Evolutionary conservation across 2,797 vertebrate genomes (phyloP).

Genomic region (Onychomys leucogaster): DNA sequence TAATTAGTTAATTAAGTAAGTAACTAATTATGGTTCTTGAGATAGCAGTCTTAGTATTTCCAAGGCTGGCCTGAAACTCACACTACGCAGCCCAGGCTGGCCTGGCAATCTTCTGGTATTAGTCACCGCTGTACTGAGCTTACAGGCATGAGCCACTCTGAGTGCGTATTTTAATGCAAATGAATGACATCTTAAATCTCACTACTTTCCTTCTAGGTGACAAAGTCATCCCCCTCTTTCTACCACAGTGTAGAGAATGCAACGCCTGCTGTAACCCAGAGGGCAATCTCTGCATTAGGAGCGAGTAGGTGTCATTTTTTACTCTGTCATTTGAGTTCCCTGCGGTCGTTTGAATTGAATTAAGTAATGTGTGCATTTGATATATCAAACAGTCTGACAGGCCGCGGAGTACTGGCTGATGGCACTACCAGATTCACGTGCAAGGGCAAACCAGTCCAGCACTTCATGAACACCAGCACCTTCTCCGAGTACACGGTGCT

Average conservation of each 20-base stretch:
- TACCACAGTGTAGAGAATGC: constrained; percentile 86
- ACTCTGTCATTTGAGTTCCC: not conserved
- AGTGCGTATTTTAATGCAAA: not conserved
- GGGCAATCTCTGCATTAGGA: constrained; percentile 82
- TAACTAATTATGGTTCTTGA: not conserved
- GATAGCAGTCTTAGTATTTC: not conserved
- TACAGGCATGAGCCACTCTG: not conserved
- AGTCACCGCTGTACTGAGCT: not conserved
- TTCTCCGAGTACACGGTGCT: constrained; percentile 90
- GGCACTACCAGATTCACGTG: constrained; percentile 88
- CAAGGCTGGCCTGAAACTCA: not conserved
- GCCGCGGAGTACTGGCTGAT: constrained; percentile 82
- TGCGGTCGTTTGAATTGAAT: not conserved
- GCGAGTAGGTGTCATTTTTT: constrained; percentile 82
- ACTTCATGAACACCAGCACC: constrained; percentile 86
- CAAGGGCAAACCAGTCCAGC: constrained; percentile 87
- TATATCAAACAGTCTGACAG: not conserved
- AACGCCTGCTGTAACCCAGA: constrained; percentile 71
- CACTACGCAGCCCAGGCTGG: not conserved
- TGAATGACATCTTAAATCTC: not conserved
- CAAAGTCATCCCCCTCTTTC: constrained; percentile 87
- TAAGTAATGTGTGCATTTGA: not conserved
- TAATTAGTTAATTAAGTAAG: not conserved
- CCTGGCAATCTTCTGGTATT: not conserved
- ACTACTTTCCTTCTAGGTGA: constrained; percentile 82